Base-by-base conservation (phyloP, 1,140 invertebrate species). In the Heliconius eleuchia region DNA sequence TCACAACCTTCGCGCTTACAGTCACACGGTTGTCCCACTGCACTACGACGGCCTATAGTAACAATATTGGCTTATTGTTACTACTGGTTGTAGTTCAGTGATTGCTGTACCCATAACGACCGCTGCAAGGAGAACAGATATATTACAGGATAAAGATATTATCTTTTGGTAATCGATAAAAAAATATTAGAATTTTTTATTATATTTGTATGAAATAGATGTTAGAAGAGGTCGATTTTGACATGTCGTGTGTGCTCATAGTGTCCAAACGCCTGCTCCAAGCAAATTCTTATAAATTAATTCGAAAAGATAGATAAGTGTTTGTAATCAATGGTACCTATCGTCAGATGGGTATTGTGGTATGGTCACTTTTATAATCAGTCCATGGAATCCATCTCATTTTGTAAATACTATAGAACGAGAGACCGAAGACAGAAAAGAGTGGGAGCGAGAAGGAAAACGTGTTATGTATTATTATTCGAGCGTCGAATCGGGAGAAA, bases 401-500 rank as follows among this genome's bases (percentile, higher is more conserved):
- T 89, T 90, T 89, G 89, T 90, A 90, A 92, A 89, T 92, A 88
- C 81, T 84, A 71, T 39, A 87, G 85, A 88, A 87, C 77, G 88
- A 90, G 86, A 91, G 81, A 85, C 82, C 82, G 87, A 82, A 91
- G 75, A 84, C 85, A 83, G 83, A 79, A 82, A 80, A 80, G 79
- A 85, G 86, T 82, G 87, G 70, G 91, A 93, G 90, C 83, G 89
- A 93, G 90, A 83, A 87, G 89, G 90, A 88, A 86, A 88, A 88
- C 85, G 85, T 87, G 88, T 91, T 89, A 91, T 91, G 90, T 92
- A 91, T 89, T 91, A 91, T 91, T 92, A 90, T 94, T 93, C 87
- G 88, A 89, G 86, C 87, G 88, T 91, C 86, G 91, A 91, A 89
- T 91, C 89, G 91, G 91, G 91, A 93, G 93, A 94, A 94, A 94